Base-by-base conservation (phyloP, 1,140 invertebrate species). In the Cherax destructor region DNA sequence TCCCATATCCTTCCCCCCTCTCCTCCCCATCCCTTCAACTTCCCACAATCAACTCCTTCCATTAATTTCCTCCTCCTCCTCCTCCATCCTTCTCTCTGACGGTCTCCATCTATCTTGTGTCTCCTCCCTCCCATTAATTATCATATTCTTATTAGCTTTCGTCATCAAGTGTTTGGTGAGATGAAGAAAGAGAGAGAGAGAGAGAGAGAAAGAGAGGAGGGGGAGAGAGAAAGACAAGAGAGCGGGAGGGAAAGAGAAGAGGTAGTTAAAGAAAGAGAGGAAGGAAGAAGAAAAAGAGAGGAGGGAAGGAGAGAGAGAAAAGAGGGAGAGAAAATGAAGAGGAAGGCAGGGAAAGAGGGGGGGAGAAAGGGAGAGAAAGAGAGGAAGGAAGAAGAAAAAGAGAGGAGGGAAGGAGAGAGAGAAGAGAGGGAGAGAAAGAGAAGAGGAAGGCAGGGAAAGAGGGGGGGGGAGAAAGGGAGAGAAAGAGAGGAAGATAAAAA, bases 71-170 rank as follows among this genome's bases (percentile, higher is more conserved):
- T 21, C 69, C 69, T 74, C 69, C 24, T 9, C 65, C 65, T 69
- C n/a, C n/a, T 74, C 24, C 69, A 74, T 74, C 69, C 69, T 7
- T 74, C 69, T 74, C 21, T 30, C 69, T 74, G 69, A 74, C 69
- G 69, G 69, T 30, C n/a, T 74, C 69, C 69, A 74, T 74, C 69
- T 74, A 74, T 74, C 69, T 74, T 5, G 69, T 74, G 69, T 74
- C 69, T 74, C 69, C n/a, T 74, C 69, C n/a, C 24, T 74, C 69
- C 69, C 69, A 74, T 74, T 74, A 74, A 74, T 74, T 74, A 74
- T 74, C 69, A 74, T 74, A 74, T 74, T 74, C 69, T 74, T 74
- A 74, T 74, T 74, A 30, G 69, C n/a, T 30, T 30, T n/a, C 69
- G 7, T 30, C n/a, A 21, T 21, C 69, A 74, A 74, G 5, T 74